Conservation (phyloP, 2,888 invertebrate genomes). For the Apotomis turbidana region DNA sequence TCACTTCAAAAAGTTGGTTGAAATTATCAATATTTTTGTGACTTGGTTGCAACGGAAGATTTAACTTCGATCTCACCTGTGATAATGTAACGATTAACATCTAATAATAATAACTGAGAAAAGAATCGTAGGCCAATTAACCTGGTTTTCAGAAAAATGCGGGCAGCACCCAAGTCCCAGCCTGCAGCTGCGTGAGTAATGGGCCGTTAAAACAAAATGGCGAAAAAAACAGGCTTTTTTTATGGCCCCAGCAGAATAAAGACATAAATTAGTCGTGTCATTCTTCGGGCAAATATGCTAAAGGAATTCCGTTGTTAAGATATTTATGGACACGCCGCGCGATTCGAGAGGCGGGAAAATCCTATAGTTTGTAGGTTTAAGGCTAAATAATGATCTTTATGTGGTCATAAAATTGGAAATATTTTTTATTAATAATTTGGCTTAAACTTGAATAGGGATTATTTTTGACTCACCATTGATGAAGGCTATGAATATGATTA, state of each 20-base stretch:
- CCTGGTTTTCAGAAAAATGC: conserved; percentile 9
- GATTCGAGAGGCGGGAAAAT: conserved; percentile 5
- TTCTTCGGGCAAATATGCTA: conserved; percentile 25
- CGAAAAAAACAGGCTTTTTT: conserved; percentile 21
- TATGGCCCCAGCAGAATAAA: conserved; percentile 12
- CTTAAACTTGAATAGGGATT: not conserved
- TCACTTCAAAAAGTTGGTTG: too few relatives aligned
- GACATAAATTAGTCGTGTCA: conserved; percentile 31
- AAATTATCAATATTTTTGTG: too few relatives aligned
- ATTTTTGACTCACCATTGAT: too few relatives aligned
- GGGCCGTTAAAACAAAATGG: conserved; percentile 31
- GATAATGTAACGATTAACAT: too few relatives aligned
- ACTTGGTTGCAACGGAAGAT: too few relatives aligned
- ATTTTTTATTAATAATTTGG: not conserved
- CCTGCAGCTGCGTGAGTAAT: conserved; percentile 19
- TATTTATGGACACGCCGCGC: conserved; percentile 6
- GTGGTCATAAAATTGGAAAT: not conserved
- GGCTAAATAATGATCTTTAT: not conserved
- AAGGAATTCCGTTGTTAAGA: conserved; percentile 31
- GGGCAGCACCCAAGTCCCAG: not conserved
- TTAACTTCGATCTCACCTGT: too few relatives aligned
- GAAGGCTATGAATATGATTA: too few relatives aligned
- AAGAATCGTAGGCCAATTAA: not conserved
- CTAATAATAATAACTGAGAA: not conserved
- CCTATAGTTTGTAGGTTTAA: conserved; percentile 4